A percentile compares a stretch with the other conserved stretches of the same genome.
Conservation (phyloP, 2,797 vertebrate genomes). For the Sardinella longiceps region DNA sequence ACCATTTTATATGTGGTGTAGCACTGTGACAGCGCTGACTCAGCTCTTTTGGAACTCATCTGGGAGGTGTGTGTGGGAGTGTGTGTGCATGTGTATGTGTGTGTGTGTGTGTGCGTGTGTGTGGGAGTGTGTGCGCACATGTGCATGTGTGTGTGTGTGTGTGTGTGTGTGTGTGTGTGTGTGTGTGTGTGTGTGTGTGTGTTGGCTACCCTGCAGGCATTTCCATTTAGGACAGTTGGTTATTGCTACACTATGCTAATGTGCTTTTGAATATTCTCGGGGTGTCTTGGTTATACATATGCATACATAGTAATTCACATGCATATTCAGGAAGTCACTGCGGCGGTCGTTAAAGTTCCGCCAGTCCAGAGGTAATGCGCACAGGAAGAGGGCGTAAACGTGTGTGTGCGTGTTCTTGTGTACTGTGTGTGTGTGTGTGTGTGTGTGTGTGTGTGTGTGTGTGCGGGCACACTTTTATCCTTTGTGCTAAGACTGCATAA, state of each 20-base stretch:
- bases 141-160: not conserved
- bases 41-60: not conserved
- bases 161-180: conserved; percentile 5
- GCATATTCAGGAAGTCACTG: not conserved
- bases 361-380: not conserved
- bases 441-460: too few relatives aligned
- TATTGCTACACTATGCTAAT: not conserved
- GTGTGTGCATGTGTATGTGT: not conserved
- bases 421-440: not conserved
- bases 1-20: not conserved
- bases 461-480: conserved; percentile 38
- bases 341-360: not conserved
- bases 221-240: not conserved
- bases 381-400: not conserved
- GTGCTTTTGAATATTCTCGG: not conserved
- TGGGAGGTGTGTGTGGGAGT: not conserved
- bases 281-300: not conserved
- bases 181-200: not conserved
- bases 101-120: not conserved
- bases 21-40: not conserved
- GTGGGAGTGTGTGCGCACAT: too few relatives aligned
- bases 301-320: not conserved
- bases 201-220: not conserved
- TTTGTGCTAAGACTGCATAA: too few relatives aligned
- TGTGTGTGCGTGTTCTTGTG: not conserved